phyloP scores from a whole-genome alignment of 23 tunicate species.

The Trididemnum nubilum region DNA sequence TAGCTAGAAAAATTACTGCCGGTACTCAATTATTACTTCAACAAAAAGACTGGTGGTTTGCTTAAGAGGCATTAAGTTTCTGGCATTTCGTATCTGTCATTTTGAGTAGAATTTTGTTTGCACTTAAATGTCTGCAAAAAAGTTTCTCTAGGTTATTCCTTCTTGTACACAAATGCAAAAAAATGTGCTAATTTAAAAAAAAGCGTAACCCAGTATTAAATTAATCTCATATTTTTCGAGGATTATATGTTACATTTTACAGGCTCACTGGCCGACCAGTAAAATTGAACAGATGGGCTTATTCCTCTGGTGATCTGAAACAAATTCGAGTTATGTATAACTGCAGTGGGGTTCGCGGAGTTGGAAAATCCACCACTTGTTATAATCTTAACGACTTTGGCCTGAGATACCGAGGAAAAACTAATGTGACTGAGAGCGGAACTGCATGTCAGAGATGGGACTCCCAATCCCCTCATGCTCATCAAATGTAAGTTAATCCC shows the following conservation, averaged over 20 bases:
- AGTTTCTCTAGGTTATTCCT: too few relatives aligned
- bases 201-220: too few relatives aligned
- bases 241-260: too few relatives aligned
- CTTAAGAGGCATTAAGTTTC: too few relatives aligned
- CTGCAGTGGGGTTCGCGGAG: constrained; percentile 13
- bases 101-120: too few relatives aligned
- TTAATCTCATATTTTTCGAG: too few relatives aligned
- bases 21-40: not conserved
- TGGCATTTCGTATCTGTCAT: too few relatives aligned
- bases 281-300: constrained; percentile 20
- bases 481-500: constrained; percentile 10
- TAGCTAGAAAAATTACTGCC: not conserved
- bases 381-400: not conserved
- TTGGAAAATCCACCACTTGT: not conserved
- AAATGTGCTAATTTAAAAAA: too few relatives aligned
- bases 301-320: constrained; percentile 11
- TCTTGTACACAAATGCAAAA: too few relatives aligned
- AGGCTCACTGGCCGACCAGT: not conserved
- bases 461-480: constrained; percentile 13
- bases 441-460: constrained; percentile 13
- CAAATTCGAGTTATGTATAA: constrained; percentile 22
- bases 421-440: constrained; percentile 13
- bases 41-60: too few relatives aligned
- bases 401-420: not conserved
- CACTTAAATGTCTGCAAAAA: too few relatives aligned